Conservation (phyloP, 2,888 invertebrate species). For the Dicycla oo region DNA sequence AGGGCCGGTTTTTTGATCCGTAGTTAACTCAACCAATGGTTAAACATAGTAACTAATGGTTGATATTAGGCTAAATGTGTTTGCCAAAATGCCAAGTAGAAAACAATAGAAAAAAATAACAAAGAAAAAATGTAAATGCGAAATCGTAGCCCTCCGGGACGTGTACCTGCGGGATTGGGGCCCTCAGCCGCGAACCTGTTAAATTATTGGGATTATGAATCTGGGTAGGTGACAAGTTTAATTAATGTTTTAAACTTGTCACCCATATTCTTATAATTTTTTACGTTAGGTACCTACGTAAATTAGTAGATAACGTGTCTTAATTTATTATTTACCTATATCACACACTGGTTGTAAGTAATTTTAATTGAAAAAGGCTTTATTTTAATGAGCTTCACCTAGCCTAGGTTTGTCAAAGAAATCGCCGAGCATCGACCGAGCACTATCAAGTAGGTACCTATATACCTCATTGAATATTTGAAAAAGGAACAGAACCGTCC, state of each 20-base stretch:
- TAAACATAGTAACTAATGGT: too few relatives aligned
- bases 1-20: too few relatives aligned
- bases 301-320: neutral
- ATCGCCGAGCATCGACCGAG: conserved; percentile 18
- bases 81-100: too few relatives aligned
- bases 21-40: too few relatives aligned
- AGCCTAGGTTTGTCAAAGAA: conserved; percentile 43
- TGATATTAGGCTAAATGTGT: too few relatives aligned
- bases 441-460: conserved; percentile 37
- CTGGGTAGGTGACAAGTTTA: too few relatives aligned
- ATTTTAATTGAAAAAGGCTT: conserved; percentile 39
- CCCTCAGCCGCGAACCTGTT: too few relatives aligned
- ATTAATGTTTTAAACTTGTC: neutral
- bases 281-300: neutral
- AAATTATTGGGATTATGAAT: too few relatives aligned
- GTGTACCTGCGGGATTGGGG: too few relatives aligned
- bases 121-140: too few relatives aligned
- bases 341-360: neutral
- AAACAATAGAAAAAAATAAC: too few relatives aligned
- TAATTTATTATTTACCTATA: conserved; percentile 6
- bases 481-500: conserved; percentile 44
- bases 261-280: neutral
- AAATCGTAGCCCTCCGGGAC: too few relatives aligned
- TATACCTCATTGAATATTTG: conserved; percentile 50
- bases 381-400: conserved; percentile 4